Percentiles rank a stretch among this genome's conserved stretches.
phyloP scores from a whole-genome alignment of 2,797 vertebrate species.

The Lycodopsis pacificus region DNA sequence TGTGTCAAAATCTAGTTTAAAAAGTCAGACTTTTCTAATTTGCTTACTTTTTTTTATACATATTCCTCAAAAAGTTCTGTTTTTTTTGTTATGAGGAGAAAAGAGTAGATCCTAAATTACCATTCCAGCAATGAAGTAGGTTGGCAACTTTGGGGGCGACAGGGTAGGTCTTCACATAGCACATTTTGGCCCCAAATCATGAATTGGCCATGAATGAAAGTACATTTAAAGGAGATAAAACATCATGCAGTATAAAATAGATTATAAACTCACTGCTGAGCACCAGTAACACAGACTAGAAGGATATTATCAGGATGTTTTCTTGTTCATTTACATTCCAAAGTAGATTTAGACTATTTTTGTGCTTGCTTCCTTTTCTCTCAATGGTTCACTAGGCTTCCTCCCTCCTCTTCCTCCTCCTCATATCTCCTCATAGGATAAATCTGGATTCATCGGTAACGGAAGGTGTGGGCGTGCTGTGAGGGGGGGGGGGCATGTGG shows the following conservation, averaged over 20 bases:
- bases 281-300: neutral
- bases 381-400: constrained; percentile 69
- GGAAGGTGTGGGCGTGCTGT: constrained; percentile 72
- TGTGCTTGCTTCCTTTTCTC: constrained; percentile 44
- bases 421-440: constrained; percentile 54
- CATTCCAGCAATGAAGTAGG: neutral
- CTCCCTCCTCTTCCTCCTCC: constrained; percentile 47
- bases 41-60: neutral
- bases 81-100: neutral
- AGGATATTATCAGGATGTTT: neutral
- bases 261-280: neutral
- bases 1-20: neutral
- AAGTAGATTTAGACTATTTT: constrained; percentile 56
- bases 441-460: constrained; percentile 70
- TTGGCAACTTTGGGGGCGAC: neutral
- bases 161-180: neutral
- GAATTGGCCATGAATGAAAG: neutral
- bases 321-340: constrained; percentile 17
- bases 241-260: neutral
- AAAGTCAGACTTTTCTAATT: neutral
- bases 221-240: neutral
- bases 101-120: neutral
- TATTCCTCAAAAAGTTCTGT: neutral
- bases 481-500: neutral
- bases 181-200: neutral